phyloP scores from a whole-genome alignment of 2,797 vertebrate species.

The Megaceryle alcyon region DNA sequence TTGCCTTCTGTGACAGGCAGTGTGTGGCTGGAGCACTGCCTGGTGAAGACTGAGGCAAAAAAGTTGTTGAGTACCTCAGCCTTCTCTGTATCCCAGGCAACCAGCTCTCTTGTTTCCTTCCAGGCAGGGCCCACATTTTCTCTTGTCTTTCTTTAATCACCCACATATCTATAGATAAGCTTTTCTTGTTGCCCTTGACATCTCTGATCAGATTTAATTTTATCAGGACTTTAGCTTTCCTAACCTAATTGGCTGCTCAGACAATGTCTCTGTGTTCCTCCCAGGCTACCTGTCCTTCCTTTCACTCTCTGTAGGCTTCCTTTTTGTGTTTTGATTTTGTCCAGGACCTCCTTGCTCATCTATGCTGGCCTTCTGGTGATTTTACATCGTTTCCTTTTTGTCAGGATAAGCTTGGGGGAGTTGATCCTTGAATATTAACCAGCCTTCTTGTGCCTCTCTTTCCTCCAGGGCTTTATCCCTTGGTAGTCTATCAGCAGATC shows the following conservation, averaged over 20 bases:
- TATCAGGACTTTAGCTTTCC: not conserved
- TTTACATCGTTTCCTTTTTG: not conserved
- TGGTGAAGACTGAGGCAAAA: not conserved
- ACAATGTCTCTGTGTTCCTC: not conserved
- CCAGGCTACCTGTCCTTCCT: not conserved
- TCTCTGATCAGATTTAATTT: not conserved
- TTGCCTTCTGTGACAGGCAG: not conserved
- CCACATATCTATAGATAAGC: not conserved
- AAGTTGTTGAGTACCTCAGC: not conserved
- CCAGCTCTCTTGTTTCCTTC: not conserved
- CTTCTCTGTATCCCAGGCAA: not conserved
- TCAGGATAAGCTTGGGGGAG: not conserved
- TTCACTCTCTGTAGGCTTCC: not conserved
- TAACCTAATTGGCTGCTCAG: not conserved
- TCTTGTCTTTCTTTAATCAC: not conserved
- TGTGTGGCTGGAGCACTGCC: not conserved
- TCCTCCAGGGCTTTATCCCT: not conserved
- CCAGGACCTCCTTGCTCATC: not conserved
- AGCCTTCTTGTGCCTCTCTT: not conserved
- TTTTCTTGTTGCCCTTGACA: not conserved
- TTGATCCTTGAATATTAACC: not conserved
- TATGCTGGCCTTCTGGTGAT: not conserved
- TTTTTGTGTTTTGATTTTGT: not conserved
- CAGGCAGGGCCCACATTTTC: not conserved
- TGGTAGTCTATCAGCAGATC: not conserved